Evolutionary conservation across 2,888 invertebrate genomes (phyloP).

Genomic region (Xestia xanthographa): DNA sequence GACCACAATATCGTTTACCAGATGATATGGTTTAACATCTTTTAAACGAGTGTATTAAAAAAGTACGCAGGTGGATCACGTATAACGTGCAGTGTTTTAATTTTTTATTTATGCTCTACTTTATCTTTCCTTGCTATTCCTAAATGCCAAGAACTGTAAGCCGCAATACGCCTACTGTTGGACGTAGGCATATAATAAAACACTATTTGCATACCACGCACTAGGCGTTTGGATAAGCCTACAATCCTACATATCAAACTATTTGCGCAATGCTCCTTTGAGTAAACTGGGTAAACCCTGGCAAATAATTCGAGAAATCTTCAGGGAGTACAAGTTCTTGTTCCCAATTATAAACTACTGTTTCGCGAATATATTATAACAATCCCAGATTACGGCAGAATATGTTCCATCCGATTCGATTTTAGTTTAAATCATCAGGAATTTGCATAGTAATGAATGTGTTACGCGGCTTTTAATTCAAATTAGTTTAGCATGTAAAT

Average conservation of each 20-base stretch:
- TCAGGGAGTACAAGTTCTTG: conserved; percentile 21
- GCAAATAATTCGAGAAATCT: conserved; percentile 15
- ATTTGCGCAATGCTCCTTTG: conserved; percentile 13
- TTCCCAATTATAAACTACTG: conserved; percentile 41
- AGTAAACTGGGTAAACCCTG: conserved; percentile 8
- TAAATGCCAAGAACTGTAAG: not conserved
- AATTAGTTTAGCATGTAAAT: conserved; percentile 22
- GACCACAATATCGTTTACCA: not conserved
- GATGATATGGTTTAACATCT: not conserved
- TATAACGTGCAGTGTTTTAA: not conserved
- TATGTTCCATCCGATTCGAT: conserved; percentile 33
- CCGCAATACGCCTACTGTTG: not conserved
- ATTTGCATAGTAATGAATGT: conserved; percentile 39
- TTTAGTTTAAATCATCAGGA: conserved; percentile 19
- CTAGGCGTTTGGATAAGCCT: not conserved
- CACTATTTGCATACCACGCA: not conserved
- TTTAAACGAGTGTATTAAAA: not conserved
- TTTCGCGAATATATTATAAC: conserved; percentile 36
- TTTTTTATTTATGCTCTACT: not conserved
- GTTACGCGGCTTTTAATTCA: conserved; percentile 6
- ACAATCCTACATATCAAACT: not conserved
- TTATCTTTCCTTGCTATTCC: not conserved
- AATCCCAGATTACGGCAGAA: conserved; percentile 36
- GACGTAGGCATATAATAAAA: not conserved
- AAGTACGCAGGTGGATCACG: not conserved